Base-by-base conservation (phyloP, 2,113 vertebrate genomes). In the Ploceus nigricollis region DNA sequence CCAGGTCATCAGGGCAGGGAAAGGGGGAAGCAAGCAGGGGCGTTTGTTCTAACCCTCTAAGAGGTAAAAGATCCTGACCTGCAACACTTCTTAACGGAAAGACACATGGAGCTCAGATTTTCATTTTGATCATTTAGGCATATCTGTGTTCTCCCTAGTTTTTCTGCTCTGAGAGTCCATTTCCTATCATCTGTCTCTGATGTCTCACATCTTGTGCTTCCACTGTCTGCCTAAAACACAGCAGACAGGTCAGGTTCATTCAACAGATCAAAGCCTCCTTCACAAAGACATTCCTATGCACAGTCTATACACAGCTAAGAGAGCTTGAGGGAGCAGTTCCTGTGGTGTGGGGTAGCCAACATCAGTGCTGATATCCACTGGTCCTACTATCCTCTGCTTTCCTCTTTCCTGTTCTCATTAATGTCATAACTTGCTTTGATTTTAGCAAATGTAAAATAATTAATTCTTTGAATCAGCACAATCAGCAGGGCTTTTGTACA, bases 371-470 rank as follows among this genome's bases (percentile, higher is more conserved):
- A 35, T 60, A 39, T 54, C 84, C 75, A 54, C 73, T 68, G 73
- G 27, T 56, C 73, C 81, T 48, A 16, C 65, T 20, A 5, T n/a
- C 63, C 70, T 82, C 60, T 87, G 33, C 69, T 70, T 76, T 45
- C 47, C 58, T 84, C 57, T 71, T 87, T 87, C 87, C 75, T 93
- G 33, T 69, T 88, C n/a, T 21, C 40, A 48, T 76, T 72, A 85
- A 73, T 79, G 65, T 19, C 54, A 39, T 25, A 79, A 65, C 42
- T 80, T 69, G 61, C 82, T 94, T 91, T 90, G 87, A 91, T 94
- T 96, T 82, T 63, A 92, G 80, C 58, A 85, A 91, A 90, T 65
- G 57, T 51, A 88, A 89, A 91, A 72, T 82, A 92, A 94, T 82
- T 71, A 89, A 90, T 85, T 61, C 33, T 86, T 86, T 72, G 85